Percentiles rank a stretch among this genome's conserved stretches.
Evolutionary conservation across 2,113 vertebrate genomes (phyloP).

Genomic region (Mobula hypostoma): DNA sequence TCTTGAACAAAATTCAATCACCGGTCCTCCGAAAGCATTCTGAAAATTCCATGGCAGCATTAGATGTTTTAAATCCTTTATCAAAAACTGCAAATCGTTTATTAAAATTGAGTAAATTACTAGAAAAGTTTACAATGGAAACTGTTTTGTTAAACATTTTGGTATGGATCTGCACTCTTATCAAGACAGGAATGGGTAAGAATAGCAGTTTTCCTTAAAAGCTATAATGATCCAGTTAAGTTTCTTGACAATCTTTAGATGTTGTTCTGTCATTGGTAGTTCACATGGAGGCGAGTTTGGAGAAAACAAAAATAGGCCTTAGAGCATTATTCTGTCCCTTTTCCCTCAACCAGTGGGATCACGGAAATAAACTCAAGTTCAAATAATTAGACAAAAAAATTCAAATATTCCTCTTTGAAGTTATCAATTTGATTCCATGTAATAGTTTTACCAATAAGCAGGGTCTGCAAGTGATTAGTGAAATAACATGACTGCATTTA

Average conservation of each 20-base stretch:
- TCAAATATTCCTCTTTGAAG: neutral
- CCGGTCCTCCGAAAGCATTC: neutral
- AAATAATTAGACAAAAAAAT: neutral
- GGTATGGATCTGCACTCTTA: neutral
- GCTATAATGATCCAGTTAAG: neutral
- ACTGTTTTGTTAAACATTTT: neutral
- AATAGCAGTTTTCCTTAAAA: neutral
- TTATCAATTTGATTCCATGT: neutral
- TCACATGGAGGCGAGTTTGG: neutral
- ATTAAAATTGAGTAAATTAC: neutral
- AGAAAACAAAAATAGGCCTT: neutral
- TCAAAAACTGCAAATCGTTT: neutral
- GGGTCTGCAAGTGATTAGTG: neutral
- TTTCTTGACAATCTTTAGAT: neutral
- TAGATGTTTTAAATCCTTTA: neutral
- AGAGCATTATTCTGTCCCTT: neutral
- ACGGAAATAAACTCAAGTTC: neutral
- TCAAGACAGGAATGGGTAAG: neutral
- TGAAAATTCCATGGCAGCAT: neutral
- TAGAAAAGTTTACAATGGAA: neutral
- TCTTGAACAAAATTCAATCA: neutral
- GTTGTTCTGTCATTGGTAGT: no score
- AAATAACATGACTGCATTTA: neutral
- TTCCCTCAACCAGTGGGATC: neutral
- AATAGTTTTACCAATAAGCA: neutral